Base-by-base conservation (phyloP, 2,888 invertebrate genomes). In the Microctonus aethiopoides region DNA sequence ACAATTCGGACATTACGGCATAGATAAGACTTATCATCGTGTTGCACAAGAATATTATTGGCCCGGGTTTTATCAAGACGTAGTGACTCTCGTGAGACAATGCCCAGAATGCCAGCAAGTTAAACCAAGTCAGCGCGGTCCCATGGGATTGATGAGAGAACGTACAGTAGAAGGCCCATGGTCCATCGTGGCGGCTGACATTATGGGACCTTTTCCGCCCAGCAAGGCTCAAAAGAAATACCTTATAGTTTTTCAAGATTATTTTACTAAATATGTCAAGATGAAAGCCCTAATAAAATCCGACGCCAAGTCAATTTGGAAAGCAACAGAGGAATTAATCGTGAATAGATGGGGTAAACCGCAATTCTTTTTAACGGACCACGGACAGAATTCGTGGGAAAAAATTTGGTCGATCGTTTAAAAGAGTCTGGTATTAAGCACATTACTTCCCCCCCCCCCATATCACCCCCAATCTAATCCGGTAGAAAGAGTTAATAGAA, bases 141-240 rank as follows among this genome's bases (percentile, higher is more conserved):
- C 62, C 1, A 0, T 1, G 1, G 62, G 62, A 11, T 10, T 46
- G 0, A 46, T 63, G 62, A 26, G 26, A 1, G 62, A 46, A 10
- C 2, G 62, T 7, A 11, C 1, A 0, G n/a, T 63, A 2, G 46
- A 46, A 20, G 32, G 16, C 7, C 61, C 61, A n/a, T 46, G 62
- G 62, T 1, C 36, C 24, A 29, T 63, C 1, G 52, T 34, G 1
- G 63, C 63, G 63, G n/a, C n/a, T n/a, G n/a, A 76, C 39, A 62
- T 78, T 0, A 75, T 78, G 75, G 75, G 76, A 24, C 78, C 77
- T 0, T 73, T 72, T 11, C 76, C 76, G 6, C 10, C 5, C 6
- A 46, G 46, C 16, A 16, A 16, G 46, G 4, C 5, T 6, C 5
- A 10, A 7, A 72, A 71, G 34, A 36, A 51, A 6, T 75, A 71